phyloP scores from a whole-genome alignment of 2,113 vertebrate species.

The Antennarius striatus region DNA sequence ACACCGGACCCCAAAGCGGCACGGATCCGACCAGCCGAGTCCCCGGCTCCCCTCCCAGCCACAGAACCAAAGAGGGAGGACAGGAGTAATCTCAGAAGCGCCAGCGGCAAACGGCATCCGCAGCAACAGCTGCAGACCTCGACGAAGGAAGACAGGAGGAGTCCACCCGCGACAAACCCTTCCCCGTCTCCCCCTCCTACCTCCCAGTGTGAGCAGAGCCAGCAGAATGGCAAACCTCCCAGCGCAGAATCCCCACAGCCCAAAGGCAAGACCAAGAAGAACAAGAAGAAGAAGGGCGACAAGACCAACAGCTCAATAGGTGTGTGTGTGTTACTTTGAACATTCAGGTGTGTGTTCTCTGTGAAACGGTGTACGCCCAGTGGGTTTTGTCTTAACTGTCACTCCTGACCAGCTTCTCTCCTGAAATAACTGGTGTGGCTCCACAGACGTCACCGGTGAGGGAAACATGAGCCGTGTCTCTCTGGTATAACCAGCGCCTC shows the following conservation, averaged over 20 bases:
- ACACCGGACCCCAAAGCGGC: slow-evolving; percentile 70
- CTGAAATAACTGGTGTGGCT: background rate
- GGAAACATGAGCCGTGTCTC: slow-evolving; percentile 5
- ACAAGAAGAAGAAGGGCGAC: slow-evolving; percentile 96
- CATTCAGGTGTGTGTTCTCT: background rate
- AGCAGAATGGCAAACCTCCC: slow-evolving; percentile 79
- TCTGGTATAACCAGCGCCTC: background rate
- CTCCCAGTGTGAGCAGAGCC: slow-evolving; percentile 69
- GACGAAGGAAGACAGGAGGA: slow-evolving; percentile 82
- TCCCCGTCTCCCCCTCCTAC: slow-evolving; percentile 66
- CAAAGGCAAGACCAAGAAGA: slow-evolving; percentile 86
- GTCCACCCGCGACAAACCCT: slow-evolving; percentile 65
- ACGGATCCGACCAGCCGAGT: slow-evolving; percentile 76
- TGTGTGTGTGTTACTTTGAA: slow-evolving; percentile 58
- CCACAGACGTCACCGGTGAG: background rate
- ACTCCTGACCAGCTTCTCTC: background rate
- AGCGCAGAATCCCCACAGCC: slow-evolving; percentile 84
- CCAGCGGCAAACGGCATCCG: slow-evolving; percentile 82
- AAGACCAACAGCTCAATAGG: slow-evolving; percentile 90
- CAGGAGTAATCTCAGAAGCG: slow-evolving; percentile 68
- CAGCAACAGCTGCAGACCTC: slow-evolving; percentile 68
- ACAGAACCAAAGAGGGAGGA: slow-evolving; percentile 83
- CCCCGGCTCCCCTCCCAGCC: slow-evolving; percentile 59
- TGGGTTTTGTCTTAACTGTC: background rate
- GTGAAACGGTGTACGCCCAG: background rate